Evolutionary conservation across 2,888 invertebrate genomes (phyloP).

Genomic region (Lochmaea crataegi): DNA sequence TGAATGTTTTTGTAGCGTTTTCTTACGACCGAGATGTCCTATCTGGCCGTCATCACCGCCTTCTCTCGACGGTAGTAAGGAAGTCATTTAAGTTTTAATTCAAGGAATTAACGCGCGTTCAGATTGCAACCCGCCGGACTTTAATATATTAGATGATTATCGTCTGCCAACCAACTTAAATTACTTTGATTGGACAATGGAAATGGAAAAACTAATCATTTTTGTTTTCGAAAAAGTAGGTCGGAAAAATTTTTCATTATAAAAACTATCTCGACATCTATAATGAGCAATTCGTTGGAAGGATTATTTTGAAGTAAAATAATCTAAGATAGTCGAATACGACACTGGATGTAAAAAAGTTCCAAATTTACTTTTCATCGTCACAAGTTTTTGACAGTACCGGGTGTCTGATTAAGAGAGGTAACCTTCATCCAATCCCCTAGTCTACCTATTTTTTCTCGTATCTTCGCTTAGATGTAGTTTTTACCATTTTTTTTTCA

Average conservation of each 20-base stretch:
- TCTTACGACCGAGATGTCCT: background rate
- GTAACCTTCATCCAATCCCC: too few relatives aligned
- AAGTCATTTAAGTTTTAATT: conserved; percentile 19
- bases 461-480: too few relatives aligned
- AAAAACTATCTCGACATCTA: background rate
- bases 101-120: conserved; percentile 11
- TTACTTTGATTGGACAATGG: conserved; percentile 15
- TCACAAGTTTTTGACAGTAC: too few relatives aligned
- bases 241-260: background rate
- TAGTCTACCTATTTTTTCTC: too few relatives aligned
- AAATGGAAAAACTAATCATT: background rate
- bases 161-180: conserved; percentile 5
- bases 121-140: background rate
- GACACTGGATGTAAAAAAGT: too few relatives aligned
- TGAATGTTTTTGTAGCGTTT: conserved; percentile 4
- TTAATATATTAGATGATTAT: conserved; percentile 9
- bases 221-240: background rate
- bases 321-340: too few relatives aligned
- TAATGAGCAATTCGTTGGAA: too few relatives aligned
- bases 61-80: background rate
- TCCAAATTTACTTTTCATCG: too few relatives aligned
- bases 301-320: too few relatives aligned
- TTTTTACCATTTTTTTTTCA: too few relatives aligned
- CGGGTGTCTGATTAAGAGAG: too few relatives aligned
- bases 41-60: background rate